Conservation (phyloP, 2,797 vertebrate species). For the Clarias pachynema region DNA sequence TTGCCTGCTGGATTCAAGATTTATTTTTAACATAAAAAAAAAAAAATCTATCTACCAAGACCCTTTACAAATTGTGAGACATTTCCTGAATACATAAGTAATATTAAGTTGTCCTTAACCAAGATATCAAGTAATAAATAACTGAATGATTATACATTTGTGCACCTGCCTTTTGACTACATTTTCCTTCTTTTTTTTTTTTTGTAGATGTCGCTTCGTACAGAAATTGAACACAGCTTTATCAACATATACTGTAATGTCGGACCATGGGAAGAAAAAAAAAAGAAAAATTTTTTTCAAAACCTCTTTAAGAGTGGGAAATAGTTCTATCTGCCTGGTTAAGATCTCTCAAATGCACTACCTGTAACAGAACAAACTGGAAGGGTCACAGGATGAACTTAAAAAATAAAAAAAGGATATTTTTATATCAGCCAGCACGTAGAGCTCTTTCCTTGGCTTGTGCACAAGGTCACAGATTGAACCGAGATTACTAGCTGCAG, state of each 20-base stretch:
- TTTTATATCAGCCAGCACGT: not conserved
- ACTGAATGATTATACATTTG: not conserved
- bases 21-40: not conserved
- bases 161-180: not conserved
- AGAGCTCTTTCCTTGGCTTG: conserved; percentile 9
- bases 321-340: not conserved
- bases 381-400: not conserved
- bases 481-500: conserved; percentile 15
- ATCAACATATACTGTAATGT: not conserved
- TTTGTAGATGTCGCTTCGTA: not conserved
- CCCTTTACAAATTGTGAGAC: not conserved
- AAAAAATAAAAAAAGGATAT: not conserved
- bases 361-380: not conserved
- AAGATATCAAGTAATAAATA: not conserved
- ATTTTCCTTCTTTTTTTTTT: not conserved
- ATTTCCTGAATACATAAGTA: not conserved
- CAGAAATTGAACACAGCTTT: not conserved
- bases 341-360: not conserved
- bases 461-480: conserved; percentile 6
- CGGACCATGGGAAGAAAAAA: not conserved
- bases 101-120: not conserved
- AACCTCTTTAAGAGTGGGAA: not conserved
- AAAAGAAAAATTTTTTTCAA: no score
- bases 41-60: not conserved
- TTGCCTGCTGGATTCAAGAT: not conserved